Evolutionary conservation across 2,797 vertebrate genomes (phyloP).

Genomic region (Premnoplex brunnescens): DNA sequence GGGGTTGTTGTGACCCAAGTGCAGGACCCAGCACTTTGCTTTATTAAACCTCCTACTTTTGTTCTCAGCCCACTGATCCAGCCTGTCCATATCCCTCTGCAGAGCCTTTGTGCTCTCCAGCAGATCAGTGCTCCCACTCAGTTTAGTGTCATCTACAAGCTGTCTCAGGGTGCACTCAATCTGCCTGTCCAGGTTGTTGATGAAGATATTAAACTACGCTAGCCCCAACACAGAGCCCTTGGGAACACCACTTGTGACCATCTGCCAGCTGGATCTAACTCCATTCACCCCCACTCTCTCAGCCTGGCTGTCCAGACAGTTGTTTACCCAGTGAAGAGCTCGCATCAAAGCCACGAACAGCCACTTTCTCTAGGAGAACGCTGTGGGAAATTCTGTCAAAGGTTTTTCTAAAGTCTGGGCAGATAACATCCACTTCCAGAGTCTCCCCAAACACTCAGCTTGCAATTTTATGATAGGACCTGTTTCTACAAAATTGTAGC

Average conservation of each 20-base stretch:
- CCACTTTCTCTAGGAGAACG: not conserved
- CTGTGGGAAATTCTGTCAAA: not conserved
- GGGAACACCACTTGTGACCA: not conserved
- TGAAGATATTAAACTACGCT: not conserved
- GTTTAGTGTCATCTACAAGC: accelerated
- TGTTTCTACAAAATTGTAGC: not conserved
- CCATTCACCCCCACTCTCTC: not conserved
- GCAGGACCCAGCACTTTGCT: not conserved
- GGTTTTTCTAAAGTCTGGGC: not conserved
- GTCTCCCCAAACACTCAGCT: not conserved
- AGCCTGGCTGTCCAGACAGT: not conserved
- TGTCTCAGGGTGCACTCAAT: not conserved
- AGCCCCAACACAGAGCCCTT: not conserved
- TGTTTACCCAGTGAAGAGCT: not conserved
- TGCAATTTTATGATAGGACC: not conserved
- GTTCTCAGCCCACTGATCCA: not conserved
- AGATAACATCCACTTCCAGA: not conserved
- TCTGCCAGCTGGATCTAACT: not conserved
- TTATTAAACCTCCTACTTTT: not conserved
- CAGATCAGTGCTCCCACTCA: not conserved
- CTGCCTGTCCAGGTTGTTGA: not conserved
- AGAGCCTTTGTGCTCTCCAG: not conserved
- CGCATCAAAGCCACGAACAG: not conserved
- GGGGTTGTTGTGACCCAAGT: not conserved
- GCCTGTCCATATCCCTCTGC: not conserved